phyloP scores from a whole-genome alignment of 2,797 vertebrate species.

The Urosaurus nigricauda region DNA sequence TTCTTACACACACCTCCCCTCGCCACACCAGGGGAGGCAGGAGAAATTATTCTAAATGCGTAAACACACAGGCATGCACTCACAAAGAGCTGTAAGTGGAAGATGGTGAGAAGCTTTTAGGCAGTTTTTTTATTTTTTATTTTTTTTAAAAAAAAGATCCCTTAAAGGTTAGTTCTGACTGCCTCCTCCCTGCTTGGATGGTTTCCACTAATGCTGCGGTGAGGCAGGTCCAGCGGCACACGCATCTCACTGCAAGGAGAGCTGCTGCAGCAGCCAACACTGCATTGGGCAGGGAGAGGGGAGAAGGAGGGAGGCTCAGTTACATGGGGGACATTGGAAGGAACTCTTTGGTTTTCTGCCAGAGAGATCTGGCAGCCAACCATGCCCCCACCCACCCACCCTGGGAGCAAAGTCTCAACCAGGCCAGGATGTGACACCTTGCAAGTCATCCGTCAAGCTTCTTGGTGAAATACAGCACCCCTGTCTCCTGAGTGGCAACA shows the following conservation, averaged over 20 bases:
- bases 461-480: neutral
- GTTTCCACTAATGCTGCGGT: neutral
- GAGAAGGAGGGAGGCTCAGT: neutral
- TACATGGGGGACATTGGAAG: neutral
- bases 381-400: neutral
- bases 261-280: neutral
- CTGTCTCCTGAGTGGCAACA: neutral
- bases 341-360: neutral
- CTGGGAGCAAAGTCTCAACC: neutral
- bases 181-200: neutral
- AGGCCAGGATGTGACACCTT: neutral
- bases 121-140: neutral
- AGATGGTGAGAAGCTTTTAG: constrained; percentile 1
- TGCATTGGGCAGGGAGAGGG: neutral
- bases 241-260: neutral
- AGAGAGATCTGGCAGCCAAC: neutral
- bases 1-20: neutral
- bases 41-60: neutral
- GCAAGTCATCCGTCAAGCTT: neutral
- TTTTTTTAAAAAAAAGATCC: neutral
- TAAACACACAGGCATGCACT: no score
- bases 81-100: neutral
- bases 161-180: neutral
- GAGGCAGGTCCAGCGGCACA: neutral
- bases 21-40: neutral